Evolutionary conservation across 2,113 vertebrate species (phyloP).

Genomic region (Caretta caretta): DNA sequence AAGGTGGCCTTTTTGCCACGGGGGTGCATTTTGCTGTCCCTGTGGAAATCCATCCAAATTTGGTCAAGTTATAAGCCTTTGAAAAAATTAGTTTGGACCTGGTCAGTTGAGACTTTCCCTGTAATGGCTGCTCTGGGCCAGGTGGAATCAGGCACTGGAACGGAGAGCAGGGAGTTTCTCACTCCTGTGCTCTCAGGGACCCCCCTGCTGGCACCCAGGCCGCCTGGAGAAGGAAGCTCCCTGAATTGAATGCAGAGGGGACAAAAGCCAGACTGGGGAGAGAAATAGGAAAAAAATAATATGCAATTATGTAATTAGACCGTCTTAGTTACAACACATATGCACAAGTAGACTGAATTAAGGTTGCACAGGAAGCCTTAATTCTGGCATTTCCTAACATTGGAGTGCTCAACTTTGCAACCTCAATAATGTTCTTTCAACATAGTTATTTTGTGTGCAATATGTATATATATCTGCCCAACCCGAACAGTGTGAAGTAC

Average conservation of each 20-base stretch:
- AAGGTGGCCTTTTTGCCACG: not conserved
- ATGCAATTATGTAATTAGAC: not conserved
- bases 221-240: not conserved
- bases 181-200: not conserved
- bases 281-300: not conserved
- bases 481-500: not conserved
- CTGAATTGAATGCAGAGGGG: not conserved
- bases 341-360: not conserved
- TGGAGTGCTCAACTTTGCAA: not conserved
- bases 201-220: not conserved
- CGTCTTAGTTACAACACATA: not conserved
- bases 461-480: slow-evolving; percentile 49
- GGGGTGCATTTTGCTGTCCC: not conserved
- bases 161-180: not conserved
- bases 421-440: not conserved
- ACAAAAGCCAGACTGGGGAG: not conserved
- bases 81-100: not conserved
- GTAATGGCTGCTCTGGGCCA: not conserved
- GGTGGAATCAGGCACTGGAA: not conserved
- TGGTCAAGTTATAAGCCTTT: not conserved
- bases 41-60: not conserved
- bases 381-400: not conserved
- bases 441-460: not conserved
- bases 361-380: not conserved
- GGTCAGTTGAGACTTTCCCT: not conserved